Evolutionary conservation across 2,888 invertebrate genomes (phyloP).

Genomic region (Podabrus alpinus): DNA sequence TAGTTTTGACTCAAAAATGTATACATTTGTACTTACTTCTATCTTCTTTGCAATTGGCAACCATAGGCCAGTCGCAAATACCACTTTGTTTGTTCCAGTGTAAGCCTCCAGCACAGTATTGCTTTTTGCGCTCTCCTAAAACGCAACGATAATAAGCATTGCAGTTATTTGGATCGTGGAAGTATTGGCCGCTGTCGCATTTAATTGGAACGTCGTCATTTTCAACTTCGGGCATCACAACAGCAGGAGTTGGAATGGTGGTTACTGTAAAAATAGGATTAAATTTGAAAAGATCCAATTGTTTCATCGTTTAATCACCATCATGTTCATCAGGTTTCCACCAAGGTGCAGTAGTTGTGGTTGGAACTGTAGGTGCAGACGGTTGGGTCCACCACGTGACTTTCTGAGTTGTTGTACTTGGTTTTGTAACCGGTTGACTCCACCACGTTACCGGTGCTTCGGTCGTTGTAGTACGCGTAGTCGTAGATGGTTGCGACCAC

Average conservation of each 20-base stretch:
- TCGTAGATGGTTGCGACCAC: constrained; percentile 40
- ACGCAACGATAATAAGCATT: constrained; percentile 78
- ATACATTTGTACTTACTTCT: constrained; percentile 50
- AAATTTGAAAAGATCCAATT: neutral
- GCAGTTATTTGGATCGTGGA: constrained; percentile 70
- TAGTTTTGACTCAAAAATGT: too few species aligned
- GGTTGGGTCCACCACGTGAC: constrained; percentile 32
- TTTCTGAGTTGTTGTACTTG: neutral
- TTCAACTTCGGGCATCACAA: constrained; percentile 56
- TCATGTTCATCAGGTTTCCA: constrained; percentile 20
- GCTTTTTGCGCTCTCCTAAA: constrained; percentile 70
- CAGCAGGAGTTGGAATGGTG: constrained; percentile 55
- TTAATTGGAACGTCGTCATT: constrained; percentile 43
- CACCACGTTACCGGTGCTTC: constrained; percentile 35
- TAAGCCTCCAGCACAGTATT: constrained; percentile 77
- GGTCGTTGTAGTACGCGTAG: constrained; percentile 34
- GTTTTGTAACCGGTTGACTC: neutral
- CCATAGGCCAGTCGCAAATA: constrained; percentile 81
- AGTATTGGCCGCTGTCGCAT: constrained; percentile 58
- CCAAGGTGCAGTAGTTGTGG: constrained; percentile 35
- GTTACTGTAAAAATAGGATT: constrained; percentile 35
- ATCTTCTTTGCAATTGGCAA: constrained; percentile 66
- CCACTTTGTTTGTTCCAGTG: constrained; percentile 74
- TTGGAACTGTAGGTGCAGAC: constrained; percentile 29
- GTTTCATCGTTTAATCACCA: neutral